Conservation (phyloP, 2,797 vertebrate genomes). For the Peromyscus eremicus region DNA sequence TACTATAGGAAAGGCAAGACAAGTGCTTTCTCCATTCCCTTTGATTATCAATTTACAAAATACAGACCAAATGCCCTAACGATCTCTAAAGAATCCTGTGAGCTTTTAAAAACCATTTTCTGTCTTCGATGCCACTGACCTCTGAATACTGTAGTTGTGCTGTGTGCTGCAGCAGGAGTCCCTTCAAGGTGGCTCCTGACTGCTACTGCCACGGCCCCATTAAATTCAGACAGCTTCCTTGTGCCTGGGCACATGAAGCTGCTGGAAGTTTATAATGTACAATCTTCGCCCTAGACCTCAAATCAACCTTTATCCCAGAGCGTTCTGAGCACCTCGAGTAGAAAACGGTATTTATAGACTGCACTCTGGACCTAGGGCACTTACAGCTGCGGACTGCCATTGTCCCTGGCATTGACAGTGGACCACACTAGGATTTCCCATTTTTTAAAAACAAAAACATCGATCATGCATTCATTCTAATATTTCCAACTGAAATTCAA, state of each 20-base stretch:
- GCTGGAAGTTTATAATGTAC: background rate
- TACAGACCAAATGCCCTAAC: background rate
- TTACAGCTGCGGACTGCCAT: background rate
- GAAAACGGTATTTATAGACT: constrained; percentile 60
- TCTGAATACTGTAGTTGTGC: constrained; percentile 22
- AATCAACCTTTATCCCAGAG: constrained; percentile 40
- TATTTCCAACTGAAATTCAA: constrained; percentile 44
- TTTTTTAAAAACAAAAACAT: constrained; percentile 47
- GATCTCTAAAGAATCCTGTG: constrained; percentile 10
- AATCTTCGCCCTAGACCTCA: background rate
- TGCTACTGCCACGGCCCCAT: background rate
- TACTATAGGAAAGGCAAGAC: constrained; percentile 8
- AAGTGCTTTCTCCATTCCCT: constrained; percentile 25
- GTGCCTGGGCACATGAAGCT: background rate
- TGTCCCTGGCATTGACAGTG: background rate
- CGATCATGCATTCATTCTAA: constrained; percentile 23
- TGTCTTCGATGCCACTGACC: constrained; percentile 34
- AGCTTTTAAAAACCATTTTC: background rate
- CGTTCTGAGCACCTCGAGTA: constrained; percentile 15
- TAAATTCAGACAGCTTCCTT: constrained; percentile 33
- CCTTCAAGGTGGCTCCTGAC: constrained; percentile 35
- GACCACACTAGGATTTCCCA: background rate
- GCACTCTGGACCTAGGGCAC: background rate
- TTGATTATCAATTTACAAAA: constrained; percentile 58
- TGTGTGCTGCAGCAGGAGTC: background rate